Evolutionary conservation across 92 coral and sea anemone species (phyloP).

Genomic region (Phenganax stokvisi): DNA sequence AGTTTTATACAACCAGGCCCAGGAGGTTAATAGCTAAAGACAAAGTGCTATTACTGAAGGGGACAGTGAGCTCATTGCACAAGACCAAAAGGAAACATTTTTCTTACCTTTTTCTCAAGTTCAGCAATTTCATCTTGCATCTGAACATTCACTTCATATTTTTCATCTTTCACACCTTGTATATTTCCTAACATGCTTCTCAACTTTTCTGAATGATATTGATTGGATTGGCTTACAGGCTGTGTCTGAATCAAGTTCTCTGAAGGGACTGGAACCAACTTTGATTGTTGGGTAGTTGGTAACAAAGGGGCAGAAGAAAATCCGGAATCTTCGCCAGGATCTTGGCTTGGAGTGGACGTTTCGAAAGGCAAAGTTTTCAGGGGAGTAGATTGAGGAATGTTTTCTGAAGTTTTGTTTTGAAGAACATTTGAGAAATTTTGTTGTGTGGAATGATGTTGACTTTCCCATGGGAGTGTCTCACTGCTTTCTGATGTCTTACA

Average conservation of each 20-base stretch:
- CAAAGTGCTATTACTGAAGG: not conserved
- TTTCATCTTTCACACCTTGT: conserved; percentile 57
- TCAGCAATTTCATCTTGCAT: conserved; percentile 61
- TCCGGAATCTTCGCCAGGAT: not conserved
- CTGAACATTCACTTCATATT: conserved; percentile 58
- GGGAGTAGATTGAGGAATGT: not conserved
- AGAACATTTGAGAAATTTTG: conserved; percentile 15
- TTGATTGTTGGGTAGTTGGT: conserved; percentile 27
- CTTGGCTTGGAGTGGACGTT: not conserved
- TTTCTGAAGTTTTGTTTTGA: not conserved
- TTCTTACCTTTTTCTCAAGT: conserved; percentile 69
- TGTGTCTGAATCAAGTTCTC: conserved; percentile 19
- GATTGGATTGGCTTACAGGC: conserved; percentile 42
- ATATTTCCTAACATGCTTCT: conserved; percentile 64
- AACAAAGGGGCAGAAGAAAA: conserved; percentile 21
- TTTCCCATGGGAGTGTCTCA: no score
- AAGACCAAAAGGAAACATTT: not conserved
- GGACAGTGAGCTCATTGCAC: not conserved
- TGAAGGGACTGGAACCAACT: conserved; percentile 48
- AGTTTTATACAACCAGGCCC: no score
- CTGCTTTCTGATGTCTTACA: no score
- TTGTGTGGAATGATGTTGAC: not conserved
- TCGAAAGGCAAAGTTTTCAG: not conserved
- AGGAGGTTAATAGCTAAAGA: not conserved
- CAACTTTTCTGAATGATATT: conserved; percentile 59